A percentile compares a stretch with the other conserved stretches of the same genome.
phyloP scores from a whole-genome alignment of 2,113 vertebrate species.

The Delphinapterus leucas region DNA sequence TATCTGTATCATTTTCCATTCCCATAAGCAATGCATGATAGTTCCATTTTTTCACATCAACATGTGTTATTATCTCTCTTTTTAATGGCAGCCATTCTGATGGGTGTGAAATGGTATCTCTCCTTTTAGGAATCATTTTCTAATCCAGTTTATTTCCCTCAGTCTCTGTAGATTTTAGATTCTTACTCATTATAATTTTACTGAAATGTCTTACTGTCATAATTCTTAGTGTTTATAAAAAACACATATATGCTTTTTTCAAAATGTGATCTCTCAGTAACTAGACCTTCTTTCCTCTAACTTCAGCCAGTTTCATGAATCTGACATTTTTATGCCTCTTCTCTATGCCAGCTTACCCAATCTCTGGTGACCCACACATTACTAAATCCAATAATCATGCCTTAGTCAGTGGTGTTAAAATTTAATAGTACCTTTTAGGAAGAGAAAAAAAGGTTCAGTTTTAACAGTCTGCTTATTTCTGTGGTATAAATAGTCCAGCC shows the following conservation, averaged over 20 bases:
- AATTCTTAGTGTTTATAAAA: background rate
- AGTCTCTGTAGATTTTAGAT: background rate
- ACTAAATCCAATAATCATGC: background rate
- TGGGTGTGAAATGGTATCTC: background rate
- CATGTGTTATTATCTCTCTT: background rate
- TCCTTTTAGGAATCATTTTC: background rate
- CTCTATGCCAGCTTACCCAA: background rate
- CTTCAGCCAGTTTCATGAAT: background rate
- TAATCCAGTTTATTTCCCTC: background rate
- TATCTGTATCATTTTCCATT: background rate
- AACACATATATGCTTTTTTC: background rate
- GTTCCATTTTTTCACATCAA: background rate
- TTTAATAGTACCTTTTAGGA: background rate
- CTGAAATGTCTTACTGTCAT: background rate
- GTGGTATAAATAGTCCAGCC: background rate
- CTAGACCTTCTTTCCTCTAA: background rate
- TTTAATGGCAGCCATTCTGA: background rate
- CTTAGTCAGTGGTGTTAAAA: background rate
- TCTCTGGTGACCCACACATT: background rate
- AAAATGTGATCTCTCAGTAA: background rate
- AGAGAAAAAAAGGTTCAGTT: background rate
- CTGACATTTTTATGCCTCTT: background rate
- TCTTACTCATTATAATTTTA: background rate
- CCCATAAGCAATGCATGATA: too few species aligned
- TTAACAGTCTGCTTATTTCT: background rate